phyloP scores from a whole-genome alignment of 2,113 vertebrate species.

The Sander vitreus region DNA sequence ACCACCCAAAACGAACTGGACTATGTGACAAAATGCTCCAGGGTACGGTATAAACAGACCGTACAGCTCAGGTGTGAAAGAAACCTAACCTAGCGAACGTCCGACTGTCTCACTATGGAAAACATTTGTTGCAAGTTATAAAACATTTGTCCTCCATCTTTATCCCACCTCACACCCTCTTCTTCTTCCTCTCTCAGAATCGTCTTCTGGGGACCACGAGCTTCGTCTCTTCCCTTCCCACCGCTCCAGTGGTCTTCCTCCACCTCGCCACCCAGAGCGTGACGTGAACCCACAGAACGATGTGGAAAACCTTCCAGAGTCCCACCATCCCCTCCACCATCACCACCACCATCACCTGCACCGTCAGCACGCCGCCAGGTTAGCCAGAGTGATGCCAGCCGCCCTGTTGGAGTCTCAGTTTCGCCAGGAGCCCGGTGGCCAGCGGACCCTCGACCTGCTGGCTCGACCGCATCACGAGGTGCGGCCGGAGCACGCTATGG shows the following conservation, averaged over 20 bases:
- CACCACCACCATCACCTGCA: constrained; percentile 14
- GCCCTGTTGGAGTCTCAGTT: constrained; percentile 20
- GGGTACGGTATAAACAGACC: no score
- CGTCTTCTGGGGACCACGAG: constrained; percentile 43
- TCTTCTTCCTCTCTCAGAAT: constrained; percentile 49
- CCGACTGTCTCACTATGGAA: no score
- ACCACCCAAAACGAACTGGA: no score
- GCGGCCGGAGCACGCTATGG: constrained; percentile 33
- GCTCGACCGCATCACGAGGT: constrained; percentile 13
- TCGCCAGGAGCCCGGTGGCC: not conserved
- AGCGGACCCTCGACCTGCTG: constrained; percentile 43
- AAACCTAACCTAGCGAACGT: no score
- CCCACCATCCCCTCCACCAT: not conserved
- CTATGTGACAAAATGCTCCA: no score
- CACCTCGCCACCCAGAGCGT: not conserved
- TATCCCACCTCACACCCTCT: not conserved
- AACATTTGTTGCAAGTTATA: not conserved
- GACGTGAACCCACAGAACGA: not conserved
- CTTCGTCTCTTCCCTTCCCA: constrained; percentile 35
- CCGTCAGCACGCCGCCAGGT: not conserved
- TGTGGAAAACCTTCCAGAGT: not conserved
- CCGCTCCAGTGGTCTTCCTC: not conserved
- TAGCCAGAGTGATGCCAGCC: not conserved
- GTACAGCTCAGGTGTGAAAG: no score
- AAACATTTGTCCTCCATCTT: not conserved